Percentiles rank a stretch among this genome's conserved stretches.
Conservation (phyloP, 1,140 invertebrate species). For the Ceratosolen fusciceps region DNA sequence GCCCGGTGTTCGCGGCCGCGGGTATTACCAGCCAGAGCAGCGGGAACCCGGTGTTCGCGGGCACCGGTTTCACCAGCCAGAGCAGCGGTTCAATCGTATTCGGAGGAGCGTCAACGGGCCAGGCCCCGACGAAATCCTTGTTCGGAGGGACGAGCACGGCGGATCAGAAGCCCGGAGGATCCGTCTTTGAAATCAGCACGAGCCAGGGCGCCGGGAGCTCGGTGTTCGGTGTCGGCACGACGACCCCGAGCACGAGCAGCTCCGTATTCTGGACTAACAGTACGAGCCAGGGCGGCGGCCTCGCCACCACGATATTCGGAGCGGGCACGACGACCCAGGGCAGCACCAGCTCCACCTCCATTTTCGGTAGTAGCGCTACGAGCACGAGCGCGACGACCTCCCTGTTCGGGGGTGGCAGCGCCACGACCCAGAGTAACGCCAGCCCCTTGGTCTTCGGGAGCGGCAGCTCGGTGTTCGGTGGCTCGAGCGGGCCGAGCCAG, state of each 20-base stretch:
- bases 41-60: neutral
- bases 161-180: neutral
- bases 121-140: neutral
- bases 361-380: neutral
- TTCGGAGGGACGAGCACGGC: neutral
- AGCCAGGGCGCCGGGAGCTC: neutral
- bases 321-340: neutral
- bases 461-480: too few species aligned
- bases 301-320: neutral
- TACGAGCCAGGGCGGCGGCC: neutral
- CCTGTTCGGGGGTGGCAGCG: neutral
- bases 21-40: neutral
- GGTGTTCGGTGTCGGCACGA: neutral
- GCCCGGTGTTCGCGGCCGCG: neutral
- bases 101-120: neutral
- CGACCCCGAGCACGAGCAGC: neutral
- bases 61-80: neutral
- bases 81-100: slow-evolving; percentile 9
- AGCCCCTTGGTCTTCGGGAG: slow-evolving; percentile 4
- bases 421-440: neutral
- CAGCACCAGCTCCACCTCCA: neutral
- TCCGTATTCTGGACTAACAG: neutral
- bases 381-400: neutral
- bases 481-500: neutral
- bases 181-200: slow-evolving; percentile 9